Percentiles rank a stretch among this genome's conserved stretches.
Conservation (phyloP, 2,113 vertebrate genomes). For the Motacilla tschutschensis region DNA sequence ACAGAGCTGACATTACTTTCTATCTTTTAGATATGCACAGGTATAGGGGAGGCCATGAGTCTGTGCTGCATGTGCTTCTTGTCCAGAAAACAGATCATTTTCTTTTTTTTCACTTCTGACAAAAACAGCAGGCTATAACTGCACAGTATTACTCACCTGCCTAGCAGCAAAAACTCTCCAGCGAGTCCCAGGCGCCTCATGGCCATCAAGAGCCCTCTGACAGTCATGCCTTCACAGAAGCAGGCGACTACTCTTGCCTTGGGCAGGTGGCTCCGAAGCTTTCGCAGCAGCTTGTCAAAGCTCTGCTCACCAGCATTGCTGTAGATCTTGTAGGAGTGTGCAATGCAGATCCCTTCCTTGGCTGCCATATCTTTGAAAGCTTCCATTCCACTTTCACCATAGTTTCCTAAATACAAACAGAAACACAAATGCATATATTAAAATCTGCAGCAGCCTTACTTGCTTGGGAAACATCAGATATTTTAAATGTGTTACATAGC, state of each 20-base stretch:
- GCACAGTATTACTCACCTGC: constrained; percentile 84
- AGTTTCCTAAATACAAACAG: constrained; percentile 84
- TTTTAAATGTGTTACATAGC: not conserved
- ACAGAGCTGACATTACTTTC: not conserved
- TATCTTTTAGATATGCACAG: rapidly evolving
- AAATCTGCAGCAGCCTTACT: not conserved
- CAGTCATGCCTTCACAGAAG: constrained; percentile 98
- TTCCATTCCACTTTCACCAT: constrained; percentile 98
- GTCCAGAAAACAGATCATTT: not conserved
- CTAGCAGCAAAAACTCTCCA: constrained; percentile 92
- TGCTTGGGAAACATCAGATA: not conserved
- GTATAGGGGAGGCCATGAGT: not conserved
- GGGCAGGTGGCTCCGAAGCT: constrained; percentile 88
- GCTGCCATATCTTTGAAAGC: constrained; percentile 97
- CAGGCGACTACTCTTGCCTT: constrained; percentile 95
- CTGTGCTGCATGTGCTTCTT: rapidly evolving
- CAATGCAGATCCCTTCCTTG: constrained; percentile 97
- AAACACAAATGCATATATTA: not conserved
- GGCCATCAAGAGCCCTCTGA: constrained; percentile 94
- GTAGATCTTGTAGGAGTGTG: constrained; percentile 98
- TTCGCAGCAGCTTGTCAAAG: constrained; percentile 90
- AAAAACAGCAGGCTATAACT: not conserved
- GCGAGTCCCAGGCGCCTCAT: constrained; percentile 90
- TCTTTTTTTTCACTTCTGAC: not conserved
- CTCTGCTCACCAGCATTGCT: constrained; percentile 95